Percentiles rank a stretch among this genome's conserved stretches.
Evolutionary conservation across 2,113 vertebrate genomes (phyloP).

Genomic region (Microtus pennsylvanicus): DNA sequence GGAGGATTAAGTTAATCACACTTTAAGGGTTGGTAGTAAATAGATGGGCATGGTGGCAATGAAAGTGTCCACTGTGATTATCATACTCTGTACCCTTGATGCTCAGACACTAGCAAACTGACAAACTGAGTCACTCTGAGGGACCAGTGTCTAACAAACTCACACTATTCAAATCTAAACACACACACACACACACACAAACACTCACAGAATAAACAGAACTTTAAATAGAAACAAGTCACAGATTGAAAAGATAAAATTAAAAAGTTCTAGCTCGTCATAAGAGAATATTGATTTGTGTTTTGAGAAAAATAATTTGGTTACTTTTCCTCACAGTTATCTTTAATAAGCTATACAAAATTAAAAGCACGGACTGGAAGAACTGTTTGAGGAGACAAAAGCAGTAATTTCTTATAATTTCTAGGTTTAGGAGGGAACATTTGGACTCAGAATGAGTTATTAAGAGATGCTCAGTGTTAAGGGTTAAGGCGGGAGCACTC

Average conservation of each 20-base stretch:
- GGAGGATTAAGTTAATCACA: neutral
- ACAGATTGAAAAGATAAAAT: neutral
- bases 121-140: neutral
- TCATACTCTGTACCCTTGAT: neutral
- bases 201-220: neutral
- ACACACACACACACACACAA: neutral
- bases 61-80: neutral
- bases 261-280: neutral
- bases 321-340: neutral
- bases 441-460: too few relatives aligned
- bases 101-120: neutral
- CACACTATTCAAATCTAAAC: neutral
- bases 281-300: neutral
- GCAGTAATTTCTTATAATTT: too few relatives aligned
- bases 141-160: too few relatives aligned
- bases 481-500: too few relatives aligned
- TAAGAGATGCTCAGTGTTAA: too few relatives aligned
- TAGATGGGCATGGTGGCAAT: too few relatives aligned
- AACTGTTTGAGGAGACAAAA: too few relatives aligned
- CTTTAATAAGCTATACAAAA: constrained; percentile 1
- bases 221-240: neutral
- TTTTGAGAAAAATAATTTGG: neutral
- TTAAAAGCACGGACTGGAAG: neutral
- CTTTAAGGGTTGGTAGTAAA: neutral
- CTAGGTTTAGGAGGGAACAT: too few relatives aligned